Conservation (phyloP, 2,113 vertebrate species). For the Apodemus speciosus region DNA sequence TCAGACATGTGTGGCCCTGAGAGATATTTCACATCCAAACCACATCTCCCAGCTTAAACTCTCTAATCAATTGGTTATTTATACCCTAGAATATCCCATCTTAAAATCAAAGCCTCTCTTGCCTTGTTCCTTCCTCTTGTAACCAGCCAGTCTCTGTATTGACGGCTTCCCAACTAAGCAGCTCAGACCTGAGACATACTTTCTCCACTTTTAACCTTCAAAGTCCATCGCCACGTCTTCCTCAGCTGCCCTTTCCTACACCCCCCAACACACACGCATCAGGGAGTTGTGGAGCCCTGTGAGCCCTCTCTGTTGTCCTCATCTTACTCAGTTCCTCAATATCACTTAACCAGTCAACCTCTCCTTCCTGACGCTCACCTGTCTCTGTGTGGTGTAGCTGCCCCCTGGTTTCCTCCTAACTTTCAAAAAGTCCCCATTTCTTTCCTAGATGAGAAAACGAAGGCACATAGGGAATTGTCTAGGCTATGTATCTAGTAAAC, state of each 20-base stretch:
- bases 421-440: conserved; percentile 12
- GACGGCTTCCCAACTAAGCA: neutral
- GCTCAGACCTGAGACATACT: neutral
- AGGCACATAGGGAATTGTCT: neutral
- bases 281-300: neutral
- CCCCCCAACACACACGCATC: too few relatives aligned
- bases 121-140: neutral
- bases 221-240: neutral
- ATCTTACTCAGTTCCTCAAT: neutral
- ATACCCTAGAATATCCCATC: neutral
- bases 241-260: neutral
- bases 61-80: neutral
- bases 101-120: neutral
- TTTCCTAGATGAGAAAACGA: conserved; percentile 37
- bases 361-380: neutral
- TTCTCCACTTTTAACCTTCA: neutral
- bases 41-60: neutral
- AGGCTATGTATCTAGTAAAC: conserved; percentile 34
- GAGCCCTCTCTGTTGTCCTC: neutral
- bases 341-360: neutral
- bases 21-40: neutral
- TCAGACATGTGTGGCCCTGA: neutral
- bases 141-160: neutral
- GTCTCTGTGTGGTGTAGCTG: neutral
- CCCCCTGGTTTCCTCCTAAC: neutral